phyloP scores from a whole-genome alignment of 2,888 invertebrate species.

The Reticulitermes lucifugus region DNA sequence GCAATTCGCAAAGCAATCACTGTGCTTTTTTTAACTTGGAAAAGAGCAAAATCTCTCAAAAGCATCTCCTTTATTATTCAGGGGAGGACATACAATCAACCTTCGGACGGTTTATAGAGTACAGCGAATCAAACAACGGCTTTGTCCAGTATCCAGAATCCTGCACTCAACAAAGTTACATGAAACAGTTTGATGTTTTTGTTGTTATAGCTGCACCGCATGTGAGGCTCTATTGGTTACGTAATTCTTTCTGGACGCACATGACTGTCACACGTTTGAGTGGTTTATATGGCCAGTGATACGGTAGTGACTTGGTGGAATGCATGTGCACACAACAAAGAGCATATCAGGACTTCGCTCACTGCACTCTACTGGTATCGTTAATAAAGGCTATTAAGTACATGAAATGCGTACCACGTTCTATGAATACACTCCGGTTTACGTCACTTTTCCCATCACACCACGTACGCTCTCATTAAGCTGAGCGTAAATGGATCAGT shows the following conservation, averaged over 20 bases:
- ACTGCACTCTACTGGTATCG: neutral
- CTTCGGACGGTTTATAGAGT: neutral
- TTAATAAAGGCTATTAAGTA: neutral
- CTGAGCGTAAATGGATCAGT: too few species aligned
- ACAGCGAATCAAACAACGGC: neutral
- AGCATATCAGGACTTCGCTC: neutral
- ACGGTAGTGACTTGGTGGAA: neutral
- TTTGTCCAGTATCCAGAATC: too few species aligned
- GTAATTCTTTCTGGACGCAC: neutral
- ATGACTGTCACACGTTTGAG: neutral
- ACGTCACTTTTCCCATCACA: too few species aligned
- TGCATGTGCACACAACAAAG: neutral
- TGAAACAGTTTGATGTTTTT: neutral
- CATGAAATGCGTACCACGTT: neutral
- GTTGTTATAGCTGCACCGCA: neutral
- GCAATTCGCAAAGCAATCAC: conserved; percentile 2
- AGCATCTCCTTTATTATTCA: neutral
- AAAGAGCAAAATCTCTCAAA: conserved; percentile 1
- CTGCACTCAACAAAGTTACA: too few species aligned
- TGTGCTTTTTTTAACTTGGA: neutral
- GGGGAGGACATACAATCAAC: neutral
- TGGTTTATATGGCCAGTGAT: neutral
- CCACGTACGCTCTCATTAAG: too few species aligned
- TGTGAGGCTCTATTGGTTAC: neutral
- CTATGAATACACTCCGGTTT: neutral